phyloP scores from a whole-genome alignment of 2,113 vertebrate genomes.

The Callospermophilus lateralis region DNA sequence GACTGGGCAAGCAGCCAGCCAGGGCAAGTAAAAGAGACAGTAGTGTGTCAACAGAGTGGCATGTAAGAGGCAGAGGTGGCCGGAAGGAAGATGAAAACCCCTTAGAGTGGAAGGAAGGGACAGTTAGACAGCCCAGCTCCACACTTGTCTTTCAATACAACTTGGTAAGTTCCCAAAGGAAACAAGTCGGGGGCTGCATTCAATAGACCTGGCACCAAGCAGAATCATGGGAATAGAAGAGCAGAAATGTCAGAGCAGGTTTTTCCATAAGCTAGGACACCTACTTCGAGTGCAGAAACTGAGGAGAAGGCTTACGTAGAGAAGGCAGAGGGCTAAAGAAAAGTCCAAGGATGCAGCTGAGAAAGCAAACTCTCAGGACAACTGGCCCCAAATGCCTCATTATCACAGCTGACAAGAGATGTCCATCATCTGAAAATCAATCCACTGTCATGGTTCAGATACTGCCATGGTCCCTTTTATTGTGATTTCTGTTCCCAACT shows the following conservation, averaged over 20 bases:
- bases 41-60: background rate
- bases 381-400: background rate
- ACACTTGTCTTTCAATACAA: background rate
- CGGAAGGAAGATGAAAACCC: background rate
- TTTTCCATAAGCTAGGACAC: background rate
- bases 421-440: background rate
- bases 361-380: background rate
- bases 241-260: background rate
- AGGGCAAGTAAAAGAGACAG: too few species aligned
- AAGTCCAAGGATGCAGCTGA: background rate
- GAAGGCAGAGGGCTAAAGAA: background rate
- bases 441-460: background rate
- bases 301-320: background rate
- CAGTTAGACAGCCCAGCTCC: too few species aligned
- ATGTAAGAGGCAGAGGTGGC: background rate
- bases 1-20: background rate
- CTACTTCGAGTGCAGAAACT: background rate
- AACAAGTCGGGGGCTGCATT: background rate
- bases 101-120: background rate
- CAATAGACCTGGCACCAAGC: background rate
- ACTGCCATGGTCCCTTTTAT: background rate
- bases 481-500: slow-evolving; percentile 40
- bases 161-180: background rate
- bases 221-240: background rate
- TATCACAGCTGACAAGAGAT: background rate